Base-by-base conservation (phyloP, 2,113 vertebrate genomes). In the Siniperca chuatsi region DNA sequence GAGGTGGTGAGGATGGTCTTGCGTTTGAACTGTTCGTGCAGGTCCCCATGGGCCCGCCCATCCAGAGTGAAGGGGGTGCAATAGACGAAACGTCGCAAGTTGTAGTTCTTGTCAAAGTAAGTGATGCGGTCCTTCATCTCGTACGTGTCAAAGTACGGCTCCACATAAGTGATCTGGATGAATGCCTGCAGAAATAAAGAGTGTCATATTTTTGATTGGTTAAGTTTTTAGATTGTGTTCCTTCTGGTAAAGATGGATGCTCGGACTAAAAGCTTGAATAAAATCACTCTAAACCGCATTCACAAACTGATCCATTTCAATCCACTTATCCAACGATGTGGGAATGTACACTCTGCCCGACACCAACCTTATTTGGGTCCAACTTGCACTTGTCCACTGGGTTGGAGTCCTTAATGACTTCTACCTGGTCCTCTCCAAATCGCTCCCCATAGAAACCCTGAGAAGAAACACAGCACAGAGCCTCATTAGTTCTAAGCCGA, bases 61-160 rank as follows among this genome's bases (percentile, higher is more conserved):
- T 99, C 98, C 92, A 99, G 95, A 0, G 98, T 99, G 95, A 99
- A 99, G 20, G 98, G 98, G 0, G 98, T 99, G 93, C 98, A 99
- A 96, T 99, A 99, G 94, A 99, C 98, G 46, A 99, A 99, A 6
- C 98, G 98, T 1, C 98, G 95, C 94, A 99, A 70, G 93, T 99
- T 99, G 92, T 99, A 99, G 94, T 99, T 99, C 89, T 99, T 99
- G 94, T 99, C 98, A 1, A 99, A 99, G 91, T 99, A 99, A 0
- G 98, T 99, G 90, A 99, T 99, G 87, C 98, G 97, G 93, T 99
- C 98, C 95, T 99, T 99, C 98, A 99, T 99, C 93, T 99, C 98
- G 0, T 99, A 99, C 0, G 98, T 98, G 93, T 99, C 98, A 0
- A 99, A 99, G 92, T 98, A 99, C 0, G 98, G 98, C 89, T 99